phyloP scores from a whole-genome alignment of 2,888 invertebrate genomes.

The Syrista parreyssii region DNA sequence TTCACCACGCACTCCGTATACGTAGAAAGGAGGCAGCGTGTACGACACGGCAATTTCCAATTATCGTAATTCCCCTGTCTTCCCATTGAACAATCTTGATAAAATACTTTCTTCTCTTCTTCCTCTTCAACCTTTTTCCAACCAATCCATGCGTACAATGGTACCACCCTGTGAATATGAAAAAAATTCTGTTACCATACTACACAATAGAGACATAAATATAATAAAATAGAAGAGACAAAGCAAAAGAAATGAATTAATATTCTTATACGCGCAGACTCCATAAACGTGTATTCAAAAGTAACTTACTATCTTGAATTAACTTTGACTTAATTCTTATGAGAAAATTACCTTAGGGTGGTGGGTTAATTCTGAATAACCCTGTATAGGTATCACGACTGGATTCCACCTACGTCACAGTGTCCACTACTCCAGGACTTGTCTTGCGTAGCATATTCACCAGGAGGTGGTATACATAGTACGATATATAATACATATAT shows the following conservation, averaged over 20 bases:
- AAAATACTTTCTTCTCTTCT: background rate
- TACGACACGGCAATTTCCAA: constrained; percentile 35
- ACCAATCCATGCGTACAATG: background rate
- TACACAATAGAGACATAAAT: background rate
- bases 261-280: background rate
- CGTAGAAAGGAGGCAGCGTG: background rate
- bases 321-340: background rate
- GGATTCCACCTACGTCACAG: constrained; percentile 49
- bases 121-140: background rate
- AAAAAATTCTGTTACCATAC: background rate
- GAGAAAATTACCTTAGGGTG: background rate
- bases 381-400: constrained; percentile 26
- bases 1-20: background rate
- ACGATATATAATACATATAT: background rate
- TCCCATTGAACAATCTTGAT: background rate
- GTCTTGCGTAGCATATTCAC: background rate
- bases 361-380: background rate
- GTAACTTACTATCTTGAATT: background rate
- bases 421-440: constrained; percentile 23
- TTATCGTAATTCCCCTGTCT: constrained; percentile 17
- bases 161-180: background rate
- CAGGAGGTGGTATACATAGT: background rate
- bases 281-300: background rate
- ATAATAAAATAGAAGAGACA: background rate
- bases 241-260: background rate